Evolutionary conservation across 1,140 invertebrate genomes (phyloP).

Genomic region (Cotesia chilonis): DNA sequence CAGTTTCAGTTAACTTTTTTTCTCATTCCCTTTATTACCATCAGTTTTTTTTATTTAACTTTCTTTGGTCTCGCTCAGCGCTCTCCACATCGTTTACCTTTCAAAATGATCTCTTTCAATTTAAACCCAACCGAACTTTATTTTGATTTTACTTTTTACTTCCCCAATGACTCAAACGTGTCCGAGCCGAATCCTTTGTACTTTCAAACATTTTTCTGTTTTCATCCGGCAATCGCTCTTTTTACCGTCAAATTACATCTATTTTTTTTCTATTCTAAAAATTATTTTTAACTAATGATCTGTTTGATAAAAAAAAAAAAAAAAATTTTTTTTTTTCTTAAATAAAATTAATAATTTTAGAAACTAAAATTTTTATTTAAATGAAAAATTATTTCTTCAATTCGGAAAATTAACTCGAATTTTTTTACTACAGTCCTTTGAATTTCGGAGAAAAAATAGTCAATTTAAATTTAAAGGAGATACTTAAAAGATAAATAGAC

Average conservation of each 20-base stretch:
- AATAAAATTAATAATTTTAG: no score
- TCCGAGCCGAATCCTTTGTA: conserved; percentile 8
- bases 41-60: conserved; percentile 1
- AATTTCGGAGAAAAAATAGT: not conserved
- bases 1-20: not conserved
- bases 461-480: no score
- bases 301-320: no score
- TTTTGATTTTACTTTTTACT: conserved; percentile 15
- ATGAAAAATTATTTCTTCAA: no score
- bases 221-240: not conserved
- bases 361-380: no score
- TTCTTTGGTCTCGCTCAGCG: not conserved
- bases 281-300: no score
- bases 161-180: conserved; percentile 29
- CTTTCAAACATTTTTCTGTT: conserved; percentile 15
- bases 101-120: conserved; percentile 29
- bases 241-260: no score
- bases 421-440: not conserved
- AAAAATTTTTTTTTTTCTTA: no score
- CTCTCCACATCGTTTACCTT: conserved; percentile 14
- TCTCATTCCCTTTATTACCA: not conserved
- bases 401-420: no score
- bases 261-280: no score
- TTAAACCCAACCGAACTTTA: conserved; percentile 9
- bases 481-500: no score